phyloP scores from a whole-genome alignment of 35 echinoderm and acorn worm species.

The Apostichopus parvimensis region DNA sequence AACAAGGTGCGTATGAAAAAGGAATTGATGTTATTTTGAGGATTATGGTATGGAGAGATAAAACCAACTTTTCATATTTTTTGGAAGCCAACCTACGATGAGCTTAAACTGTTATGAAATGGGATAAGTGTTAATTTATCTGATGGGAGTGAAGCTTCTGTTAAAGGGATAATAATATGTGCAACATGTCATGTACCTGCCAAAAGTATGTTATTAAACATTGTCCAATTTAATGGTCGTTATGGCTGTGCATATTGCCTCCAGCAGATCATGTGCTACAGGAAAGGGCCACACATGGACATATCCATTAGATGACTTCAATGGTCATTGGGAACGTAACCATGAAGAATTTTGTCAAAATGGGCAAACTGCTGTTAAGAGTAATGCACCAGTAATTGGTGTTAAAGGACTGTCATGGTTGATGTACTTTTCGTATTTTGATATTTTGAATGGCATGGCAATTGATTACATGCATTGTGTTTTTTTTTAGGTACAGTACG shows the following conservation, averaged over 20 bases:
- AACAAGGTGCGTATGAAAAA: not conserved
- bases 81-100: constrained; percentile 19
- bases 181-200: constrained; percentile 43
- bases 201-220: constrained; percentile 9
- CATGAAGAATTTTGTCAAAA: not conserved
- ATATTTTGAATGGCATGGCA: constrained; percentile 15
- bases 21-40: not conserved
- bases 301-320: not conserved
- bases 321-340: not conserved
- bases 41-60: not conserved
- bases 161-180: not conserved
- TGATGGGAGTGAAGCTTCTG: not conserved
- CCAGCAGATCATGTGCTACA: not conserved
- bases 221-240: constrained; percentile 46
- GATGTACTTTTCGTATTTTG: not conserved
- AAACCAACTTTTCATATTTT: not conserved
- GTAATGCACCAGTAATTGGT: not conserved
- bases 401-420: not conserved
- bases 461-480: constrained; percentile 59
- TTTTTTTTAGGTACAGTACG: not conserved
- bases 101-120: not conserved
- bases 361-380: not conserved
- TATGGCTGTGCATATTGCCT: constrained; percentile 10
- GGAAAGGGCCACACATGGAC: not conserved
- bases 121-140: not conserved